Evolutionary conservation across 37 sponge, comb jelly and placozoan genomes (phyloP).

Genomic region (Eunapius fragilis): DNA sequence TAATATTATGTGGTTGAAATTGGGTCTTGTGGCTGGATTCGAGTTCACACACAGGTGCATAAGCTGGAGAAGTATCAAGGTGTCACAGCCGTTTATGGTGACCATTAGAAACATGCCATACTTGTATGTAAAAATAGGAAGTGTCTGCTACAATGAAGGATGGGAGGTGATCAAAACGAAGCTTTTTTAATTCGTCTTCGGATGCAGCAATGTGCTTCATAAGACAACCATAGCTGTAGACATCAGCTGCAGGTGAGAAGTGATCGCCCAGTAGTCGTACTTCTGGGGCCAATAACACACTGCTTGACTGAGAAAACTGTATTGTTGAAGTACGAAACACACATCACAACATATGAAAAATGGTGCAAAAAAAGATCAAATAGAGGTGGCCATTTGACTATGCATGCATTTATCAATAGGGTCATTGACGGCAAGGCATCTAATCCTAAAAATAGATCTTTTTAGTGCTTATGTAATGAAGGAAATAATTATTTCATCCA

Average conservation of each 20-base stretch:
- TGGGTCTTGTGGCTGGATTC: neutral
- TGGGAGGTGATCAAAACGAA: neutral
- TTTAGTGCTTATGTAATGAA: too few relatives aligned
- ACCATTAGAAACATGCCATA: neutral
- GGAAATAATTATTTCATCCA: too few relatives aligned
- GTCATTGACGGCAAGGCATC: too few relatives aligned
- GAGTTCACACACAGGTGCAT: neutral
- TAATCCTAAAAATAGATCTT: too few relatives aligned
- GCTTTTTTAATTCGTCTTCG: neutral
- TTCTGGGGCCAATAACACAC: conserved; percentile 5
- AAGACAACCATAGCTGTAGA: conserved; percentile 13
- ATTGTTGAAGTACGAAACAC: too few relatives aligned
- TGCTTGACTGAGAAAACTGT: too few relatives aligned
- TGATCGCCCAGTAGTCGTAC: neutral
- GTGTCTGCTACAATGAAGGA: neutral
- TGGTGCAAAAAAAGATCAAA: too few relatives aligned
- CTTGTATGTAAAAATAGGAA: neutral
- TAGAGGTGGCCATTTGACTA: too few relatives aligned
- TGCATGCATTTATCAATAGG: too few relatives aligned
- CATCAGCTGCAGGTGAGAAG: neutral
- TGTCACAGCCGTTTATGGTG: neutral
- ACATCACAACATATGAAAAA: too few relatives aligned
- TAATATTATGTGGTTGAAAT: neutral
- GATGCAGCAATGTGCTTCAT: neutral
- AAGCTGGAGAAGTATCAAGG: neutral